These are phyloP conservation scores for Gila robusta DNA, from an alignment of 2,797 vertebrate genomes.

Conservation along the genomic window DNA sequence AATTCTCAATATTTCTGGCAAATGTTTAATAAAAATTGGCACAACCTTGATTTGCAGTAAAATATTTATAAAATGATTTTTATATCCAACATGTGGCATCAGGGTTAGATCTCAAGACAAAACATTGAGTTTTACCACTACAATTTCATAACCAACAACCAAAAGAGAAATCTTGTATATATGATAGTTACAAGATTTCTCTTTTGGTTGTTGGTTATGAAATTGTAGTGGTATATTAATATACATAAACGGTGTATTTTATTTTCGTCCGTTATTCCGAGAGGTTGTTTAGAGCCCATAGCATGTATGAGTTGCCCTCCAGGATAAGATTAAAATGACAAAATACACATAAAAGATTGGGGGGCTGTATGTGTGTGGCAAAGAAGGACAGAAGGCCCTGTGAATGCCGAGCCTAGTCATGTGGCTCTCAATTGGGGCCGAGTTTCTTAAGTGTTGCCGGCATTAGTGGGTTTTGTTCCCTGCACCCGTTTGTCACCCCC, in stretches of 20 bases:
- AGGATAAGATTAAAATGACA: constrained; percentile 5
- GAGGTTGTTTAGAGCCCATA: not conserved
- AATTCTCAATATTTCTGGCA: not conserved
- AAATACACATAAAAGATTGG: not conserved
- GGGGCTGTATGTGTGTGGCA: constrained; percentile 17
- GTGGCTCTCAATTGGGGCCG: constrained; percentile 61
- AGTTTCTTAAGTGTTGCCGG: constrained; percentile 50
- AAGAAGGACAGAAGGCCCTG: constrained; percentile 3
- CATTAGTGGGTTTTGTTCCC: constrained; percentile 52
- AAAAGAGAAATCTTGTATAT: not conserved
- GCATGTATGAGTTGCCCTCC: not conserved
- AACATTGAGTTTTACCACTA: not conserved
- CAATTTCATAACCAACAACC: not conserved
- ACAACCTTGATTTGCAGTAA: not conserved
- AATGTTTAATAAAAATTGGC: not conserved
- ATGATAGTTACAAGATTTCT: too few species aligned
- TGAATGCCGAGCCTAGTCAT: constrained; percentile 50
- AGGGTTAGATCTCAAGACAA: not conserved
- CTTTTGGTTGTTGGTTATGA: too few species aligned
- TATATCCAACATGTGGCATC: not conserved
- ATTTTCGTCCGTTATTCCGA: not conserved
- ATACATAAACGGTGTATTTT: not conserved
- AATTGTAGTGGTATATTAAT: too few species aligned
- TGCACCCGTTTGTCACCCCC: constrained; percentile 14
- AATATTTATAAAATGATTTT: not conserved